Conservation (phyloP, 2,797 vertebrate species). For the Discoglossus pictus region DNA sequence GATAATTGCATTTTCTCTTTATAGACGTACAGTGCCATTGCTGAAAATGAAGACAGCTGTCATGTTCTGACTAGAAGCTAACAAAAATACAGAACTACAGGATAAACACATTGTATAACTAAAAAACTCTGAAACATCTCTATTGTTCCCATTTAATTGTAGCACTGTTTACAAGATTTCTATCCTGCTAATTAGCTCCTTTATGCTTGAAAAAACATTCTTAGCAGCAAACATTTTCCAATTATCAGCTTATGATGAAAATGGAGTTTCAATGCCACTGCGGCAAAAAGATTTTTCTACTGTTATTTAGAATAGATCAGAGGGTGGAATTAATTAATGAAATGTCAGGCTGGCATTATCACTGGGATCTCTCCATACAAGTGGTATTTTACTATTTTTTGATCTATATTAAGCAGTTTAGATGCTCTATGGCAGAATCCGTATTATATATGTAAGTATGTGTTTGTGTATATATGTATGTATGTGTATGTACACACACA, state of each 20-base stretch:
- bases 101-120: slow-evolving; percentile 39
- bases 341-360: not conserved
- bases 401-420: too few relatives aligned
- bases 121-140: slow-evolving; percentile 34
- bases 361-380: too few relatives aligned
- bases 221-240: slow-evolving; percentile 43
- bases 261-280: slow-evolving; percentile 19
- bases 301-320: slow-evolving; percentile 10
- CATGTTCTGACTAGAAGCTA: slow-evolving; percentile 31
- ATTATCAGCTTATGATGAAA: slow-evolving; percentile 50
- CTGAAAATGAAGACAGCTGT: slow-evolving; percentile 48
- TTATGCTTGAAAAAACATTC: slow-evolving; percentile 49
- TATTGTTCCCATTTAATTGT: slow-evolving; percentile 49
- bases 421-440: too few relatives aligned
- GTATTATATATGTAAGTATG: too few relatives aligned
- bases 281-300: slow-evolving; percentile 4
- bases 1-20: slow-evolving; percentile 49
- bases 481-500: too few relatives aligned
- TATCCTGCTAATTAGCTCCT: slow-evolving; percentile 50
- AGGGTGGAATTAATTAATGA: slow-evolving; percentile 23
- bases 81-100: slow-evolving; percentile 24
- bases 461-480: too few relatives aligned
- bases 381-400: too few relatives aligned
- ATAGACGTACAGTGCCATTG: slow-evolving; percentile 43
- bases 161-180: slow-evolving; percentile 49